These are phyloP conservation scores for Dreissena rostriformis DNA, from an alignment of 1,140 invertebrate species.

Conservation along the genomic window DNA sequence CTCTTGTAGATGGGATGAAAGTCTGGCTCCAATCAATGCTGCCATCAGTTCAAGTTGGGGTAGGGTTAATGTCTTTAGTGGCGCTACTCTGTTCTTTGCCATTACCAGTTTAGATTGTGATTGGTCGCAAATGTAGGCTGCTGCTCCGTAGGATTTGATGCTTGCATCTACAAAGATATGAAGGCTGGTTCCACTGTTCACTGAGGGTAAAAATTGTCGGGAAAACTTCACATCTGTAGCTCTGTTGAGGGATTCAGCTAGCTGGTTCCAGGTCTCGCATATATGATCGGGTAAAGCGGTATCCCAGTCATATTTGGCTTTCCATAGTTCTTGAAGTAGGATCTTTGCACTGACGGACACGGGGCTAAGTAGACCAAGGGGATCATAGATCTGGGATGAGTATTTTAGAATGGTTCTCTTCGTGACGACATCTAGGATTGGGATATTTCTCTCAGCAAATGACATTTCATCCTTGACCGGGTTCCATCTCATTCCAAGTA, in stretches of 20 bases:
- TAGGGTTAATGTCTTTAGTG: too few species aligned
- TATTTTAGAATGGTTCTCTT: slow-evolving; percentile 47
- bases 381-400: slow-evolving; percentile 48
- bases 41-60: too few species aligned
- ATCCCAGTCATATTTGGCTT: slow-evolving; percentile 48
- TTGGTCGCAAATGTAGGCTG: too few species aligned
- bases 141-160: too few species aligned
- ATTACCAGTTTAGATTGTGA: too few species aligned
- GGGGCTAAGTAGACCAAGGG: too few species aligned
- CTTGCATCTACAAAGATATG: too few species aligned
- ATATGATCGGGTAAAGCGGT: slow-evolving; percentile 11
- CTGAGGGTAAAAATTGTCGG: background rate
- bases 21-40: too few species aligned
- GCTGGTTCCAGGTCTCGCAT: background rate
- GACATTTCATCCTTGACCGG: background rate
- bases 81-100: too few species aligned
- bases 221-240: slow-evolving; percentile 10
- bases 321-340: slow-evolving; percentile 54
- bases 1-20: too few species aligned
- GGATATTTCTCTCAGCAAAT: slow-evolving; percentile 15
- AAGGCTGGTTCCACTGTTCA: too few species aligned
- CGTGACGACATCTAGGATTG: background rate
- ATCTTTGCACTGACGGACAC: slow-evolving; percentile 45
- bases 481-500: slow-evolving; percentile 2
- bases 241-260: background rate